Conservation (phyloP, 2,797 vertebrate species). For the Geotrypetes seraphini region DNA sequence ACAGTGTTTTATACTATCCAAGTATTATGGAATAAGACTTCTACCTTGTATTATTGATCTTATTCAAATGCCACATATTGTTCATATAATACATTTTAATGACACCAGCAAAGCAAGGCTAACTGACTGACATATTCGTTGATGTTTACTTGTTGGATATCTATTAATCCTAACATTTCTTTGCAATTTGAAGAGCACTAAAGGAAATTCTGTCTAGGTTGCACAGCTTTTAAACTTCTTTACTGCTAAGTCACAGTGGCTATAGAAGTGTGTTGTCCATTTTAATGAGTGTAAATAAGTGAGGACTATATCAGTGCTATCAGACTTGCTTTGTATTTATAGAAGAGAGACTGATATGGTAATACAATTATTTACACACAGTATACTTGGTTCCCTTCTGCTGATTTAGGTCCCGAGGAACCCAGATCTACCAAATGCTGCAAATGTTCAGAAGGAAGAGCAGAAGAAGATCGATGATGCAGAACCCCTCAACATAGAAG, state of each 20-base stretch:
- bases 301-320: constrained; percentile 6
- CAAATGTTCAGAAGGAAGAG: constrained; percentile 69
- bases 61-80: no score
- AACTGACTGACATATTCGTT: no score
- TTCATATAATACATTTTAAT: no score
- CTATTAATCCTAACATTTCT: background rate
- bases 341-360: constrained; percentile 6
- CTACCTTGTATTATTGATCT: no score
- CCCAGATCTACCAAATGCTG: constrained; percentile 68
- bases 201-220: background rate
- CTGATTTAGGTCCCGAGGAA: constrained; percentile 63
- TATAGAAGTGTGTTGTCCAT: background rate
- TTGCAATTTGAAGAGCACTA: background rate
- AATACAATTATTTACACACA: constrained; percentile 4
- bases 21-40: no score
- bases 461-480: constrained; percentile 78
- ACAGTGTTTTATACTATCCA: no score
- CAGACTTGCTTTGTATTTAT: background rate
- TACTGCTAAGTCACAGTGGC: background rate
- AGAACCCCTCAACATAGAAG: constrained; percentile 60
- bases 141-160: background rate
- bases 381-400: constrained; percentile 4
- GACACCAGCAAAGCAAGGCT: no score
- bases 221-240: constrained; percentile 3
- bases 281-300: background rate